Percentiles rank a stretch among this genome's conserved stretches.
Conservation (phyloP, 2,888 invertebrate genomes). For the Harpagoxenus sublaevis region DNA sequence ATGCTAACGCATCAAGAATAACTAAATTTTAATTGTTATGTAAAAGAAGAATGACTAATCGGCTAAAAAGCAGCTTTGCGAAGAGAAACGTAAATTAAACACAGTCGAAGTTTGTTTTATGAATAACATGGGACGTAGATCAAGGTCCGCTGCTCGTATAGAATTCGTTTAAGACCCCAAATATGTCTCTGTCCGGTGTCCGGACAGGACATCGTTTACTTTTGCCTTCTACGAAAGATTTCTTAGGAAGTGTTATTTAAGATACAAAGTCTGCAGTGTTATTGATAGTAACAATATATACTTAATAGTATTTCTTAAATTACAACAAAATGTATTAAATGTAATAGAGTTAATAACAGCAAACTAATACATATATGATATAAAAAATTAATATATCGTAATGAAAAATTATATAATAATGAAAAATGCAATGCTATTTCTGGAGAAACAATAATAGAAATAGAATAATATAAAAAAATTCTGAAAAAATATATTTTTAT, state of each 20-base stretch:
- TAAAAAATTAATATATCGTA: not conserved
- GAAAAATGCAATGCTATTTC: not conserved
- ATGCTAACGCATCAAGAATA: not conserved
- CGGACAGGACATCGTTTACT: not conserved
- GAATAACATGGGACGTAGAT: constrained; percentile 20
- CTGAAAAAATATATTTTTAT: not conserved
- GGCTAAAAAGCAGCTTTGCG: not conserved
- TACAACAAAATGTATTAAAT: not conserved
- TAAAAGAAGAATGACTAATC: not conserved
- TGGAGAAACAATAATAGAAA: not conserved
- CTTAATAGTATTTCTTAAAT: not conserved
- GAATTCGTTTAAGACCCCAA: constrained; percentile 29
- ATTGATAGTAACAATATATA: not conserved
- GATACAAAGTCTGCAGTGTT: not conserved
- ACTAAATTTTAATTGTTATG: not conserved
- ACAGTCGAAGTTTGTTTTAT: constrained; percentile 58
- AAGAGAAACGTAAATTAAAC: constrained; percentile 54
- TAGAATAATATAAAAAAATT: not conserved
- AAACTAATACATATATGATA: not conserved
- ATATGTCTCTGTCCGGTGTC: not conserved
- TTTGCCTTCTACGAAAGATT: not conserved
- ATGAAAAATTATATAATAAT: not conserved
- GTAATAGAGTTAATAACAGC: not conserved
- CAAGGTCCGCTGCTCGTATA: not conserved
- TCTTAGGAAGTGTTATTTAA: not conserved